phyloP scores from a whole-genome alignment of 2,797 vertebrate species.

The Pempheris klunzingeri region DNA sequence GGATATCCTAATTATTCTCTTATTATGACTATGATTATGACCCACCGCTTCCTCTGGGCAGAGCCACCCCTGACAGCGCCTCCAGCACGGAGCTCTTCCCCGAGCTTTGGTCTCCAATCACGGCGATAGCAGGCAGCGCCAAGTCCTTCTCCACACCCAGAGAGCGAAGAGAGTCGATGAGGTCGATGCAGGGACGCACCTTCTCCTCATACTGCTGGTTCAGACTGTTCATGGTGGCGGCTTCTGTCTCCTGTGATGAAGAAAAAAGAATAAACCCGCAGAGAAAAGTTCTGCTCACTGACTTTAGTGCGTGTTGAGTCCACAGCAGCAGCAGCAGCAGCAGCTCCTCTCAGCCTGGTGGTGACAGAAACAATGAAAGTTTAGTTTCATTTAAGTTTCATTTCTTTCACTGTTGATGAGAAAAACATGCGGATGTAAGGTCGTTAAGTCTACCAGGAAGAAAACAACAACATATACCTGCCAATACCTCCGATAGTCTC shows the following conservation, averaged over 20 bases:
- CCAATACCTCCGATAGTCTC: too few relatives aligned
- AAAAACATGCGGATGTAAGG: too few relatives aligned
- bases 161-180: constrained; percentile 89
- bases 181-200: constrained; percentile 90
- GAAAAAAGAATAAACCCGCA: background rate
- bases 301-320: too few relatives aligned
- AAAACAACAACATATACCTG: too few relatives aligned
- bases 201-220: constrained; percentile 87
- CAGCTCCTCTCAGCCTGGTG: too few relatives aligned
- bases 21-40: too few relatives aligned
- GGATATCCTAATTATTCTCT: background rate
- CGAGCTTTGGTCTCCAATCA: constrained; percentile 95
- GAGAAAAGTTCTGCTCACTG: too few relatives aligned
- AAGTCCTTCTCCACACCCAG: constrained; percentile 91
- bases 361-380: background rate
- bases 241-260: background rate
- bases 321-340: too few relatives aligned
- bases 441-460: too few relatives aligned
- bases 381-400: constrained; percentile 2
- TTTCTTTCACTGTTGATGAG: background rate
- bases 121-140: constrained; percentile 89
- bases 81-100: constrained; percentile 95
- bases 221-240: constrained; percentile 64
- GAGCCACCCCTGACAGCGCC: constrained; percentile 91
- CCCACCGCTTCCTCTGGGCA: constrained; percentile 91